A percentile compares a stretch with the other conserved stretches of the same genome.
These are phyloP conservation scores for Mimumesa dahlbomi DNA, from an alignment of 2,888 invertebrate species.

Conservation along the genomic window DNA sequence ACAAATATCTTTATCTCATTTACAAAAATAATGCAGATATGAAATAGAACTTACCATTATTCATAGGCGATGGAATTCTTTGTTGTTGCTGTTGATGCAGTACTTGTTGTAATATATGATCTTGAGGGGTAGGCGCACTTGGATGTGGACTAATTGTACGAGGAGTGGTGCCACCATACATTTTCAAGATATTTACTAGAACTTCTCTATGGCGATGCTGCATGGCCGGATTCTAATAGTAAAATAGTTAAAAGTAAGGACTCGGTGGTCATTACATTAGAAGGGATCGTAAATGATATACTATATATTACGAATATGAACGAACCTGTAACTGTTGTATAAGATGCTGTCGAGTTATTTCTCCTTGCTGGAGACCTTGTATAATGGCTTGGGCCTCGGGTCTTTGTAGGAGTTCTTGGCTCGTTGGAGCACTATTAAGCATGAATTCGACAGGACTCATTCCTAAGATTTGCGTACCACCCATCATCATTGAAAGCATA, in stretches of 20 bases:
- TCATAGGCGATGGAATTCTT: conserved; percentile 80
- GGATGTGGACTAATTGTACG: conserved; percentile 79
- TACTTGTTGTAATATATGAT: conserved; percentile 81
- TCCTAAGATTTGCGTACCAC: conserved; percentile 82
- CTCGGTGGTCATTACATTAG: no score
- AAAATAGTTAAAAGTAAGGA: background rate
- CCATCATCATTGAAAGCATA: conserved; percentile 83
- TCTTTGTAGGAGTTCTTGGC: conserved; percentile 86
- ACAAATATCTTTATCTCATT: no score
- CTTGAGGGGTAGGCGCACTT: conserved; percentile 76
- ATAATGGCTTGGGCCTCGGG: conserved; percentile 90
- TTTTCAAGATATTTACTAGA: conserved; percentile 85
- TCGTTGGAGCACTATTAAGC: conserved; percentile 79
- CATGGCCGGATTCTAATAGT: conserved; percentile 85
- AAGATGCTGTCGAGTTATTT: conserved; percentile 88
- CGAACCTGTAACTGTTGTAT: conserved; percentile 86
- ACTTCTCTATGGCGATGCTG: conserved; percentile 88
- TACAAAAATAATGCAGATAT: background rate
- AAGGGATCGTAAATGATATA: no score
- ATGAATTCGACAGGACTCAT: conserved; percentile 81
- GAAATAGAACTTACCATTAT: conserved; percentile 70
- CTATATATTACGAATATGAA: background rate
- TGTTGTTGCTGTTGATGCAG: conserved; percentile 79
- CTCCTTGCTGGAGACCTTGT: conserved; percentile 88
- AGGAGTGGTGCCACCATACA: conserved; percentile 79